Evolutionary conservation across 1,140 invertebrate species (phyloP), one percentile per base, ranked within the genome.

Genomic region (Latrodectus geometricus): DNA sequence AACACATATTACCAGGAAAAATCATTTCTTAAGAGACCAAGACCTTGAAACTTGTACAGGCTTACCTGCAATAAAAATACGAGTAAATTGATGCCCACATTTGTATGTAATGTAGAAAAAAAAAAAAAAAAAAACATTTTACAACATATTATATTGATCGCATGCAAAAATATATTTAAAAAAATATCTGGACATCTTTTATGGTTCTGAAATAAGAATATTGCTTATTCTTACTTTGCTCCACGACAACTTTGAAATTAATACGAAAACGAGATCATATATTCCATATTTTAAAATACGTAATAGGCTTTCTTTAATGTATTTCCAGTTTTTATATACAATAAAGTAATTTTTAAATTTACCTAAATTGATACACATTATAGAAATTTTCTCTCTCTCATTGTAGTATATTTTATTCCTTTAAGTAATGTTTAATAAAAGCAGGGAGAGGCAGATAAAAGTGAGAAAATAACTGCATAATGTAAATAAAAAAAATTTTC

Each of bases 1-100:
- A 35, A 35, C 35, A 35, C 35, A 1, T 5, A 35, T 35, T 35
- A 35, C 35, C 35, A 35, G 35, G 5, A 5, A 35, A 61, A 1
- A 49, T 70, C 49, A 81, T 48, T 72, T 81, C 54, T 81, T 81
- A n/a, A 81, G 70, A 49, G 80, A 83, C 80, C 80, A 83, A 20
- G 70, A 49, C 50, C 80, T 83, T 49, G 80, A 83, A 9, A 68
- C 69, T 49, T 74, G 72, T 20, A 83, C 80, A 83, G 80, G 80
- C 17, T 83, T 61, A 65, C 80, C 80, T 83, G 49, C 7, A 65
- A 65, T 61, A 61, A 61, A 23, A 54, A 65, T n/a, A 74, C 21
- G 49, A 54, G 15, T 35, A 50, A 8, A 69, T 15, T 4, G n/a
- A n/a, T 15, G 68, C 8, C 4, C 21, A 69, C 17, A 69, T 20